phyloP scores from a whole-genome alignment of 2,888 invertebrate genomes.

The Drosophila suboccidentalis region DNA sequence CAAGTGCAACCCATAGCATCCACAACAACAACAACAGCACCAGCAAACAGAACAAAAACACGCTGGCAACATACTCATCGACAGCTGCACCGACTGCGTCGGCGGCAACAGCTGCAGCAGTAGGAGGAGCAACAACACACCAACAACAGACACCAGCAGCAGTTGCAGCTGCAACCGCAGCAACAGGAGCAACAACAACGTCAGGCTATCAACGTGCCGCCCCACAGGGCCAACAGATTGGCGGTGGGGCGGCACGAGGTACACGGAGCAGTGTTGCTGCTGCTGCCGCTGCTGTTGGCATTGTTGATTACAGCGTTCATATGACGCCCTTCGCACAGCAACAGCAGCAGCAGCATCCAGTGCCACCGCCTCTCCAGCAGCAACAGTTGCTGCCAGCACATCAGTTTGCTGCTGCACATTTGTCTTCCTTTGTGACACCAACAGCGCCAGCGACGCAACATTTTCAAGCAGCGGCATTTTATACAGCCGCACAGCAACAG shows the following conservation, averaged over 20 bases:
- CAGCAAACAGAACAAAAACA: constrained; percentile 62
- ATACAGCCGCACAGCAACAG: constrained; percentile 64
- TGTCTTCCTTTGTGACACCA: constrained; percentile 68
- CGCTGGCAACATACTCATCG: constrained; percentile 56
- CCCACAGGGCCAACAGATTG: constrained; percentile 60
- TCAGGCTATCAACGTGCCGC: constrained; percentile 83
- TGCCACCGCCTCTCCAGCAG: constrained; percentile 47
- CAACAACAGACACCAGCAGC: constrained; percentile 39
- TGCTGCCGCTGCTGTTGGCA: constrained; percentile 54
- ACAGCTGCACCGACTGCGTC: constrained; percentile 54
- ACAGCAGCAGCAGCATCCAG: constrained; percentile 53
- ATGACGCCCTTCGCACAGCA: constrained; percentile 52
- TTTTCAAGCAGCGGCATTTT: constrained; percentile 66
- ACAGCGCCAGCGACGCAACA: constrained; percentile 63
- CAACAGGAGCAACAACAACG: constrained; percentile 79
- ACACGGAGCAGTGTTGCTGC: constrained; percentile 52
- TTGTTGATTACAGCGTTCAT: constrained; percentile 71
- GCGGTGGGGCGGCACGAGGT: constrained; percentile 83
- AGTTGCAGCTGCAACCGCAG: constrained; percentile 28
- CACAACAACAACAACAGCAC: constrained; percentile 51
- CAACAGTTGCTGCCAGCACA: constrained; percentile 61
- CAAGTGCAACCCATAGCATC: constrained; percentile 23
- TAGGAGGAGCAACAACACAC: constrained; percentile 31
- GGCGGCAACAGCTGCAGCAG: constrained; percentile 51
- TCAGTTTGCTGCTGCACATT: constrained; percentile 68